phyloP scores from a whole-genome alignment of 1,140 invertebrate species.

The Trichonephila clavipes region DNA sequence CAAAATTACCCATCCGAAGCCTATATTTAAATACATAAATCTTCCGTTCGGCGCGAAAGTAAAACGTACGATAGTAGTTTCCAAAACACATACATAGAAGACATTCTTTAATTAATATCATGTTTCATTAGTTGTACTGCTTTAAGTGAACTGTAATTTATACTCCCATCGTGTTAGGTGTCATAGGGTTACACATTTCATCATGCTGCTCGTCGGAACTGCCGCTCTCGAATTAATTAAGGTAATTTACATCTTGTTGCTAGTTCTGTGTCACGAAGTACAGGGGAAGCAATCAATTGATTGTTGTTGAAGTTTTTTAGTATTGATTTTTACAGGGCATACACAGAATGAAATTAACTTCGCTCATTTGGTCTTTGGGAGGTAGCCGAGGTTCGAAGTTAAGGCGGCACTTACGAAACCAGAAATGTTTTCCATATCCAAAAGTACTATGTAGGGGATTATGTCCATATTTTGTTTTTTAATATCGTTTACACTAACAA shows the following conservation, averaged over 20 bases:
- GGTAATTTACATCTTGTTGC: conserved; percentile 60
- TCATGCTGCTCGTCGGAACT: not conserved
- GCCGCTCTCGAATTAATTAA: conserved; percentile 44
- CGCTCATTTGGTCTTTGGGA: not conserved
- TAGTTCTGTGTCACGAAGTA: not conserved
- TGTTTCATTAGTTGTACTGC: conserved; percentile 59
- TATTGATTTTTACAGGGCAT: not conserved
- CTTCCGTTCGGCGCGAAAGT: not conserved
- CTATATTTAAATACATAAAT: not conserved
- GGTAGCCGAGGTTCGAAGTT: no score
- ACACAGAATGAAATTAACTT: not conserved
- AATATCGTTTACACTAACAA: no score
- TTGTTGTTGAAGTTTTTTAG: conserved; percentile 54
- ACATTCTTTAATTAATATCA: conserved; percentile 60
- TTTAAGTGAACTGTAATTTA: conserved; percentile 45
- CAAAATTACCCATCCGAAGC: not conserved
- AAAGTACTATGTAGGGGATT: no score
- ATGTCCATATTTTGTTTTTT: no score
- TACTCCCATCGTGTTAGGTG: conserved; percentile 39
- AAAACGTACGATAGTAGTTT: not conserved
- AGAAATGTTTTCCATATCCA: no score
- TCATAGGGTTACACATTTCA: conserved; percentile 50
- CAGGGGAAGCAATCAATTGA: conserved; percentile 44
- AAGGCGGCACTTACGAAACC: no score
- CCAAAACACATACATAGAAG: not conserved